These are phyloP conservation scores for Lingula anatina DNA, from an alignment of 2,888 invertebrate species.

Conservation along the genomic window DNA sequence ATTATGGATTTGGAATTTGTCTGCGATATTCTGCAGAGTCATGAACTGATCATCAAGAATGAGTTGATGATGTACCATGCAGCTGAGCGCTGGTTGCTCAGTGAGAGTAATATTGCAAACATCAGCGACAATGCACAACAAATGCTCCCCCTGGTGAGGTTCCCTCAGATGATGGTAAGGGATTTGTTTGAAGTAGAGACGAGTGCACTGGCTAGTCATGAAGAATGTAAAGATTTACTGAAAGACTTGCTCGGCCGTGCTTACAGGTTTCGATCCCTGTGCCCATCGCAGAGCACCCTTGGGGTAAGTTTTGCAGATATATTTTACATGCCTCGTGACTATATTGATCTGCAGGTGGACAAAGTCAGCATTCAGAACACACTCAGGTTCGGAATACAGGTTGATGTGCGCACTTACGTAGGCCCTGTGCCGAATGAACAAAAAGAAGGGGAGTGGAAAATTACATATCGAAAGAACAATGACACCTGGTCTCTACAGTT, in stretches of 20 bases:
- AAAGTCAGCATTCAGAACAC: conserved; percentile 50
- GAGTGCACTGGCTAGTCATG: conserved; percentile 20
- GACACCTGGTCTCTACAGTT: conserved; percentile 44
- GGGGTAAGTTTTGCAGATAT: conserved; percentile 32
- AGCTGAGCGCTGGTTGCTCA: conserved; percentile 35
- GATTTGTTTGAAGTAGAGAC: conserved; percentile 39
- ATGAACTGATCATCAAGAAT: conserved; percentile 41
- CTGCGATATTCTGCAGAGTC: conserved; percentile 39
- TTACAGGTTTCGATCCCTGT: conserved; percentile 48
- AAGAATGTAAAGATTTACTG: conserved; percentile 22
- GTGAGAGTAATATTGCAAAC: conserved; percentile 20
- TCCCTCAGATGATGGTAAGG: conserved; percentile 47
- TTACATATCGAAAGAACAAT: conserved; percentile 46
- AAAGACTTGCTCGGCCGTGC: conserved; percentile 41
- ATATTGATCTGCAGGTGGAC: conserved; percentile 44
- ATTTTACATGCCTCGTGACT: conserved; percentile 47
- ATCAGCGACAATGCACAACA: conserved; percentile 21
- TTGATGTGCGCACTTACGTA: conserved; percentile 47
- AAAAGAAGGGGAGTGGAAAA: conserved; percentile 50
- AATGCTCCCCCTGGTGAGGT: conserved; percentile 45
- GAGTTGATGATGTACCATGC: conserved; percentile 39
- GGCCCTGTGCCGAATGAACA: conserved; percentile 44
- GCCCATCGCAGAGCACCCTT: conserved; percentile 36
- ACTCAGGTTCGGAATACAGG: conserved; percentile 48
- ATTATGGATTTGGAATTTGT: conserved; percentile 49